Evolutionary conservation across 1,140 invertebrate genomes (phyloP).

Genomic region (Trichomalopsis sarcophagae): DNA sequence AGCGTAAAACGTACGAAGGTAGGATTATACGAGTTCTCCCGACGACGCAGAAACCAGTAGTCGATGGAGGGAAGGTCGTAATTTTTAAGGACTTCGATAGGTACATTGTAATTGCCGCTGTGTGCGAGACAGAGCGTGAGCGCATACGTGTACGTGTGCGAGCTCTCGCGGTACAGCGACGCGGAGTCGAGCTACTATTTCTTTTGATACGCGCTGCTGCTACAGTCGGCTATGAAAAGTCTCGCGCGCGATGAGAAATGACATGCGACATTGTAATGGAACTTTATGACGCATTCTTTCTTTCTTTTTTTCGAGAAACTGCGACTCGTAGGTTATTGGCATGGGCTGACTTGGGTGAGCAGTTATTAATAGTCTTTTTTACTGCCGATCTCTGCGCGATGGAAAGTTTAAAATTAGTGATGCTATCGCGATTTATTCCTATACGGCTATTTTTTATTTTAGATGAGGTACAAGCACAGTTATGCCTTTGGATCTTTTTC

Average conservation of each 20-base stretch:
- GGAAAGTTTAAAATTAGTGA: neutral
- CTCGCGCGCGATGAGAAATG: conserved; percentile 41
- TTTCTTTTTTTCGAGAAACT: conserved; percentile 1
- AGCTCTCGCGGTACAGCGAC: neutral
- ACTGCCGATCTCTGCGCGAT: neutral
- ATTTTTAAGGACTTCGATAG: conserved; percentile 51
- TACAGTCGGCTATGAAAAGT: neutral
- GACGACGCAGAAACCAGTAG: conserved; percentile 28
- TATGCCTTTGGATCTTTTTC: too few species aligned
- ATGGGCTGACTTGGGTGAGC: neutral
- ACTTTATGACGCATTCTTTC: conserved; percentile 37
- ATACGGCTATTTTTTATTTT: too few species aligned
- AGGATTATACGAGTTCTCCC: neutral
- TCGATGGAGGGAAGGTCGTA: conserved; percentile 34
- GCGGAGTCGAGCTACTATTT: conserved; percentile 5
- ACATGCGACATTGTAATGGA: conserved; percentile 43
- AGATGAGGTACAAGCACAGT: too few species aligned
- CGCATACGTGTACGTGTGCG: neutral
- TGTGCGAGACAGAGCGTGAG: neutral
- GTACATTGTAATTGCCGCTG: conserved; percentile 50
- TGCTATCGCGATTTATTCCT: too few species aligned
- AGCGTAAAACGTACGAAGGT: neutral
- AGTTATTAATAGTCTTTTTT: conserved; percentile 38
- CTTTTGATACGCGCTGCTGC: conserved; percentile 33
- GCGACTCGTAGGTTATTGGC: neutral